phyloP scores from a whole-genome alignment of 2,888 invertebrate species.

The Himalopsyche japonica region DNA sequence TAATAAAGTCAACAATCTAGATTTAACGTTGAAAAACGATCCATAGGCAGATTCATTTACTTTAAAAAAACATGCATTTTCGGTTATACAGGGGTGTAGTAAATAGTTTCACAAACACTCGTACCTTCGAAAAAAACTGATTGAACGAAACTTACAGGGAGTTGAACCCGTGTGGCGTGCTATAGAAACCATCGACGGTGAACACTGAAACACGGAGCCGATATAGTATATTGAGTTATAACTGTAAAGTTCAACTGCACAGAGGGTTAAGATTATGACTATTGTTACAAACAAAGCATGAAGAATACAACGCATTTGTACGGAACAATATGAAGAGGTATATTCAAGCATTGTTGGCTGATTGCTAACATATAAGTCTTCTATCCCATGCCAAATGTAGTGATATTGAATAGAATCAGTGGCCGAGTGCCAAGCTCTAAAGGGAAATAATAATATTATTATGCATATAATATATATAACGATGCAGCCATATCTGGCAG shows the following conservation, averaged over 20 bases:
- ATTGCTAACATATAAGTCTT: neutral
- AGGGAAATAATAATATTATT: neutral
- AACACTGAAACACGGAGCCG: no score
- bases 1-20: no score
- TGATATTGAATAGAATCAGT: neutral
- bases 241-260: neutral
- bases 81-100: no score
- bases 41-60: no score
- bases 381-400: neutral
- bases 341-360: neutral
- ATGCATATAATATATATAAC: neutral
- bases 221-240: neutral
- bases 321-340: neutral
- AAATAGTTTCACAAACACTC: no score
- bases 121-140: no score
- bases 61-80: no score
- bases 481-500: neutral
- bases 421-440: neutral
- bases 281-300: neutral
- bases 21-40: no score
- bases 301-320: neutral
- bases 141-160: no score
- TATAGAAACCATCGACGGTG: no score
- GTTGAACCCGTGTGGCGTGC: no score
- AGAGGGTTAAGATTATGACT: neutral